Evolutionary conservation across 2,797 vertebrate genomes (phyloP).

Genomic region (Adelosebastes latens): DNA sequence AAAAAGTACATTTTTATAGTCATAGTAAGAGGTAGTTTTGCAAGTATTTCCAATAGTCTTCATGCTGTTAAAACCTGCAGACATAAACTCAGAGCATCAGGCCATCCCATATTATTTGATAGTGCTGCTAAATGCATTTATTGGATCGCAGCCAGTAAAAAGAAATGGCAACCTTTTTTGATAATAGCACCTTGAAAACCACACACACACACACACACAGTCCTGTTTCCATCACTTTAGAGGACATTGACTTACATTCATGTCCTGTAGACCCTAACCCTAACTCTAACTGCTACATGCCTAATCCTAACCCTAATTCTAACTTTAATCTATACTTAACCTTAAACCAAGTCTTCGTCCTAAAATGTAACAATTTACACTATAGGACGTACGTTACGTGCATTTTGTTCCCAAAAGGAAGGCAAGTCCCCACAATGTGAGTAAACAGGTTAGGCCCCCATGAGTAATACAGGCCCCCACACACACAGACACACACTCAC

Average conservation of each 20-base stretch:
- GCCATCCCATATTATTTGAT: constrained; percentile 46
- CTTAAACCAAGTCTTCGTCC: too few species aligned
- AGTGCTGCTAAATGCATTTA: constrained; percentile 72
- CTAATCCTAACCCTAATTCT: too few species aligned
- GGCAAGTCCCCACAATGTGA: too few species aligned
- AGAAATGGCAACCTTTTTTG: constrained; percentile 57
- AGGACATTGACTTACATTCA: too few species aligned
- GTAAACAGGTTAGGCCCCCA: too few species aligned
- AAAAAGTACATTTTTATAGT: constrained; percentile 52
- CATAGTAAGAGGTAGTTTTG: constrained; percentile 33
- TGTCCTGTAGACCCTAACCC: too few species aligned
- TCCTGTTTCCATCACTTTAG: background rate
- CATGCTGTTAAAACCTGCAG: constrained; percentile 42
- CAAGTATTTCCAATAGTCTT: constrained; percentile 36
- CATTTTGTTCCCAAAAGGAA: too few species aligned
- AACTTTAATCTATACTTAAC: too few species aligned
- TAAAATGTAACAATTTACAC: too few species aligned
- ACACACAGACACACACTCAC: constrained; percentile 25
- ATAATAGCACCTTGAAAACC: constrained; percentile 63
- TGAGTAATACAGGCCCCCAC: background rate
- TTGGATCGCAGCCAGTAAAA: constrained; percentile 68
- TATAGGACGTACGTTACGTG: too few species aligned
- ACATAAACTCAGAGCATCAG: constrained; percentile 49
- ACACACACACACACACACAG: constrained; percentile 4
- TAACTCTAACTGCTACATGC: too few species aligned